A percentile compares a stretch with the other conserved stretches of the same genome.
phyloP scores from a whole-genome alignment of 1,140 invertebrate species.

The Mya arenaria region DNA sequence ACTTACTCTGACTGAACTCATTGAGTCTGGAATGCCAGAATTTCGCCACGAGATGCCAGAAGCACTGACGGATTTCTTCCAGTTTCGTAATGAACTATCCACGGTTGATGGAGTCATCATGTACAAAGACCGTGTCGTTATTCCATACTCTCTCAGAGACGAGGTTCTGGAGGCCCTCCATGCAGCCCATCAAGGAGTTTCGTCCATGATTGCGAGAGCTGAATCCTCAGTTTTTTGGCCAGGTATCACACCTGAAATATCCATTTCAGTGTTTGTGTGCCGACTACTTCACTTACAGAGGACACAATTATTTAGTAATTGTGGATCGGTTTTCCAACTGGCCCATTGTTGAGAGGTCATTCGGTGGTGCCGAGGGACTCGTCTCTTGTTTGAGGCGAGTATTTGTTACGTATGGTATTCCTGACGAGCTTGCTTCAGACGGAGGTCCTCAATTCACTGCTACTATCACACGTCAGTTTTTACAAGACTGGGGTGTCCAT shows the following conservation, averaged over 20 bases:
- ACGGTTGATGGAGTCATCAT: constrained; percentile 48
- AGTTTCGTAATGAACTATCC: constrained; percentile 51
- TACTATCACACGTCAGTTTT: too few relatives aligned
- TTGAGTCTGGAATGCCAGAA: constrained; percentile 56
- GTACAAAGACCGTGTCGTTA: constrained; percentile 59
- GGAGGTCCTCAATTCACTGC: constrained; percentile 54
- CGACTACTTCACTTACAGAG: too few relatives aligned
- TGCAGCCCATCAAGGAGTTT: constrained; percentile 57
- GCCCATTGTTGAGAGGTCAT: constrained; percentile 15
- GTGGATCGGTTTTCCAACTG: too few relatives aligned
- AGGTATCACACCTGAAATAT: constrained; percentile 58
- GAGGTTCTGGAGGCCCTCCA: constrained; percentile 35
- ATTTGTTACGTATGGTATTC: constrained; percentile 49
- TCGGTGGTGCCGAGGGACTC: background rate
- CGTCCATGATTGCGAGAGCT: constrained; percentile 58
- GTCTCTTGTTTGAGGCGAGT: too few relatives aligned
- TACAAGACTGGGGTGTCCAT: constrained; percentile 57
- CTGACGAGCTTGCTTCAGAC: constrained; percentile 40
- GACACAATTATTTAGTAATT: too few relatives aligned
- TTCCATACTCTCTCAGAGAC: constrained; percentile 18
- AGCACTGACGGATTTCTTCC: constrained; percentile 52
- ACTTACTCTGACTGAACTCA: constrained; percentile 43
- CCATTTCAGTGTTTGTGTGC: background rate
- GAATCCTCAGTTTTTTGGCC: constrained; percentile 59
- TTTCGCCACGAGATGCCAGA: constrained; percentile 29